Evolutionary conservation across 2,797 vertebrate species (phyloP).

Genomic region (Prunella strophiata): DNA sequence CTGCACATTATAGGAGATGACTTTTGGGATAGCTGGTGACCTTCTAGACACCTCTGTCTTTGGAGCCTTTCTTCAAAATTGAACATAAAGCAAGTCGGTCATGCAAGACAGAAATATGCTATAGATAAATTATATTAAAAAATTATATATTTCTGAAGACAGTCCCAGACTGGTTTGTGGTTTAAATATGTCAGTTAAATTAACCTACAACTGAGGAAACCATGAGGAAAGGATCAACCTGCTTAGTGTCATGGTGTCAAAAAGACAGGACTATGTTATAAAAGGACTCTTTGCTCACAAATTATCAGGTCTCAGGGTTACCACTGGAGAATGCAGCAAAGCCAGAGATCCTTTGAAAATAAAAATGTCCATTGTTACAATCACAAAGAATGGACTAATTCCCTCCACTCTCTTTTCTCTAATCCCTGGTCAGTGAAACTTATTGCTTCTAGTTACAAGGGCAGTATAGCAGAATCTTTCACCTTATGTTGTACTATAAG

Average conservation of each 20-base stretch:
- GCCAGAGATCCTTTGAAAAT: background rate
- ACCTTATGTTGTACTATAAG: background rate
- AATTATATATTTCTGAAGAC: background rate
- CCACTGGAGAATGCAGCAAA: background rate
- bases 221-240: background rate
- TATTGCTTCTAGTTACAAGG: background rate
- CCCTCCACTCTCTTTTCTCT: background rate
- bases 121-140: background rate
- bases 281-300: slow-evolving; percentile 16
- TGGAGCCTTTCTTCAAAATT: background rate
- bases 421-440: background rate
- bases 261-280: background rate
- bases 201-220: background rate
- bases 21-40: background rate
- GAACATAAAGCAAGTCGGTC: background rate
- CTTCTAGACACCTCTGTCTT: background rate
- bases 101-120: background rate
- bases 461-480: background rate
- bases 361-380: background rate
- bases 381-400: slow-evolving; percentile 24
- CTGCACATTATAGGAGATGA: background rate
- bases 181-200: background rate
- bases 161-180: background rate
- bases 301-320: background rate
- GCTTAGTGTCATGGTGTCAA: background rate